Base-by-base conservation (phyloP, 2,797 vertebrate genomes). In the Tangara arthus region DNA sequence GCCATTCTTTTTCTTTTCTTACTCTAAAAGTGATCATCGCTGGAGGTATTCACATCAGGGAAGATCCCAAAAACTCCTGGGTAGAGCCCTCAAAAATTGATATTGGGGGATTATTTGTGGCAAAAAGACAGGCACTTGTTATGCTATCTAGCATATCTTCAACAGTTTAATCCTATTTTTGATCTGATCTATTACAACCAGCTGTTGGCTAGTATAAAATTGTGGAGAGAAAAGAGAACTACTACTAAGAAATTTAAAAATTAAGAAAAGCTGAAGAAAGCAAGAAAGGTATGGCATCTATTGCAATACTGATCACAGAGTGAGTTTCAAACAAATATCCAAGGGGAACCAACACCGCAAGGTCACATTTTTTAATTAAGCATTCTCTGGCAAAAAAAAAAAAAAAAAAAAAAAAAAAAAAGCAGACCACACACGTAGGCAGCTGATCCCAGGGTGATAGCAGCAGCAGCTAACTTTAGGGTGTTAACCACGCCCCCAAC, bases 11-110 rank as follows among this genome's bases (percentile, higher is more conserved):
- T 46, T 49, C 5, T 75, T 66, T 34, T 35, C 13, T 59, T 50
- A 9, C 9, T 72, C 47, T 72, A 6, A 32, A 6, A 32, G 5
- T 23, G 12, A 23, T 65, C 12, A 8, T 56, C 6, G 57, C 60
- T 73, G 23, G 15, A 55, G 12, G 8, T 47, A 52, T 28, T 64
- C 20, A 22, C 4, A 16, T 3, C 20, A 20, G 6, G 24, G 6
- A 75, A n/a, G 14, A 52, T 34, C 34, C 21, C 8, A 27, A 44
- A 69, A 61, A 14, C 20, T 64, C n/a, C 27, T 39, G 13, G 3
- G 7, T 8, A 59, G 28, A 30, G 5, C 9, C 8, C 5, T 5
- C 5, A n/a, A 11, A 49, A 34, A 16, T 1, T 21, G 4, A 34
- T 39, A 30, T 7, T 8, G 35, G 14, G 18, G 3, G 3, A 41